These are phyloP conservation scores for Sphaeridia pumilis DNA, from an alignment of 2,888 invertebrate species.

Conservation along the genomic window DNA sequence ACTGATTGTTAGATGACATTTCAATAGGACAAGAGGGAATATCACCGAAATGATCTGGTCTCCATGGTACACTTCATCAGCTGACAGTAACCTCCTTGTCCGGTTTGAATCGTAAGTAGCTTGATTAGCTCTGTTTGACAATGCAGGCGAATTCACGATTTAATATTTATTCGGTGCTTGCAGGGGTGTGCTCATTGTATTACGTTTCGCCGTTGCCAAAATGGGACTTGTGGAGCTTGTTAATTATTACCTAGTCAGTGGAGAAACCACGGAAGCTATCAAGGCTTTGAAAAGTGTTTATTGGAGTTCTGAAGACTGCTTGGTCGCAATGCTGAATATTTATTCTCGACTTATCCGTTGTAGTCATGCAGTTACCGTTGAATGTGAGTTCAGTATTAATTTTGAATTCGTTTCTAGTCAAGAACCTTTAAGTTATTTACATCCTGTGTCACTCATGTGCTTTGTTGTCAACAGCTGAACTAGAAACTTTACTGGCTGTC, in stretches of 20 bases:
- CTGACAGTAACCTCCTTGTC: slow-evolving; percentile 27
- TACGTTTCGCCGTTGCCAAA: slow-evolving; percentile 23
- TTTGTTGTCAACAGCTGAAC: slow-evolving; percentile 26
- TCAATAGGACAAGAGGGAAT: slow-evolving; percentile 19
- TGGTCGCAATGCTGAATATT: slow-evolving; percentile 26
- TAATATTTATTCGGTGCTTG: too few relatives aligned
- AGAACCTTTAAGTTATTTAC: background rate
- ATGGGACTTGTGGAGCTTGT: slow-evolving; percentile 22
- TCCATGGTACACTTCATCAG: slow-evolving; percentile 16
- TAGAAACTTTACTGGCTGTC: slow-evolving; percentile 28
- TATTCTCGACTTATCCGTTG: slow-evolving; percentile 22
- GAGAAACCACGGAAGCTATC: slow-evolving; percentile 29
- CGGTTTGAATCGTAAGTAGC: slow-evolving; percentile 27
- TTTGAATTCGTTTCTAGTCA: background rate
- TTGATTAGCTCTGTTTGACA: background rate
- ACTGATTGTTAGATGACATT: background rate
- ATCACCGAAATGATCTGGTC: slow-evolving; percentile 28
- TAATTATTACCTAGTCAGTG: slow-evolving; percentile 26
- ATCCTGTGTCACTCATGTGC: background rate
- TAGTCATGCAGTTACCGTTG: slow-evolving; percentile 24
- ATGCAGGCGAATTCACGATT: background rate
- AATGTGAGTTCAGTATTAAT: slow-evolving; percentile 20
- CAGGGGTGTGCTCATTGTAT: slow-evolving; percentile 26
- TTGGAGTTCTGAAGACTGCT: slow-evolving; percentile 31
- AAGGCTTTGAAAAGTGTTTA: slow-evolving; percentile 31